phyloP scores from a whole-genome alignment of 1,140 invertebrate genomes.

The Diabrotica undecimpunctata region DNA sequence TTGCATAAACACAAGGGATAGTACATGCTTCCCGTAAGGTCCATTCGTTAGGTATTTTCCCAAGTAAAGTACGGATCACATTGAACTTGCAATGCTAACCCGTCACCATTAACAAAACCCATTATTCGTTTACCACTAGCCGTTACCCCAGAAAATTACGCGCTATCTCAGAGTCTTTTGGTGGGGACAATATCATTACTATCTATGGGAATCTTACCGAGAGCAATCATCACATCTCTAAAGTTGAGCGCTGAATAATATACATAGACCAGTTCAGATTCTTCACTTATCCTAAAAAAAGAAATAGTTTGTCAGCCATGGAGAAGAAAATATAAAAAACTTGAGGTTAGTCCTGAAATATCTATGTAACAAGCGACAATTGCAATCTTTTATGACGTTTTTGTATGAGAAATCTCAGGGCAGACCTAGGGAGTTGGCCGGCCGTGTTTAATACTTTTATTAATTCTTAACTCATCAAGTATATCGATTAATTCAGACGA shows the following conservation, averaged over 20 bases:
- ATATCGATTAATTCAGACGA: no score
- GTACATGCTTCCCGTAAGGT: conserved; percentile 80
- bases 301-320: no score
- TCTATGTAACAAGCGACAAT: no score
- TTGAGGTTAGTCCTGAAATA: no score
- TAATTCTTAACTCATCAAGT: no score
- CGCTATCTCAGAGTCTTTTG: no score
- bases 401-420: no score
- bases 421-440: no score
- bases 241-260: conserved; percentile 71
- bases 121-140: conserved; percentile 60
- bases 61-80: conserved; percentile 59
- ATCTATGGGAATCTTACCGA: conserved; percentile 60
- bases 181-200: conserved; percentile 39
- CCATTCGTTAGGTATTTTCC: conserved; percentile 80
- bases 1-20: conserved; percentile 80
- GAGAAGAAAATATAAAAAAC: no score
- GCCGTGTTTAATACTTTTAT: no score
- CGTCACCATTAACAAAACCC: conserved; percentile 58
- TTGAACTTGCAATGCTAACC: conserved; percentile 57
- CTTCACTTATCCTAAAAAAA: background rate
- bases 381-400: no score
- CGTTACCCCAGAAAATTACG: conserved; percentile 63
- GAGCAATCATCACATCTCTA: conserved; percentile 73
- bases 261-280: conserved; percentile 36